These are phyloP conservation scores for Mercenaria mercenaria DNA, from an alignment of 1,140 invertebrate genomes.

Conservation along the genomic window DNA sequence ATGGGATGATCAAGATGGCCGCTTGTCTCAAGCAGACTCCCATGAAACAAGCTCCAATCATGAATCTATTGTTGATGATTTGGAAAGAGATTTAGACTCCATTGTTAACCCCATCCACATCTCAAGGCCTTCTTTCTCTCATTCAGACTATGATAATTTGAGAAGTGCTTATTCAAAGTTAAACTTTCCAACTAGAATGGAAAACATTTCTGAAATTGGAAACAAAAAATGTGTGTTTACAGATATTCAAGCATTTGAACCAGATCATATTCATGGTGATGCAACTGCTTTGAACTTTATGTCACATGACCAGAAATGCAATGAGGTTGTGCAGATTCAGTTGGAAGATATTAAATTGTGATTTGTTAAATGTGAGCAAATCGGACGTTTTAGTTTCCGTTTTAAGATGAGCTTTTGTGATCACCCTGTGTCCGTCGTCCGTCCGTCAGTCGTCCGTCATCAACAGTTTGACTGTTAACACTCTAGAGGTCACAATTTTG, in stretches of 20 bases:
- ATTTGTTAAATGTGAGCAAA: not conserved
- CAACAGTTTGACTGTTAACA: no score
- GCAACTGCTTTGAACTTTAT: conserved; percentile 18
- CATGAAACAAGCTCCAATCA: conserved; percentile 74
- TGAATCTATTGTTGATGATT: conserved; percentile 73
- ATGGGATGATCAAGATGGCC: conserved; percentile 75
- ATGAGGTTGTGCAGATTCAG: conserved; percentile 18
- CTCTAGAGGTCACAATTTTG: no score
- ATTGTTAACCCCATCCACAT: conserved; percentile 73
- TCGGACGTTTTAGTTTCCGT: no score
- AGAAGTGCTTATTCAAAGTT: conserved; percentile 6
- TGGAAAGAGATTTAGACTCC: conserved; percentile 79
- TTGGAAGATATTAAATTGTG: conserved; percentile 18
- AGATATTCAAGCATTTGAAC: not conserved
- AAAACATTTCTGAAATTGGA: conserved; percentile 37
- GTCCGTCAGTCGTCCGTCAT: no score
- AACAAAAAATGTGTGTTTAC: conserved; percentile 7
- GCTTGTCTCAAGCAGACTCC: conserved; percentile 69
- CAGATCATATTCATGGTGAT: not conserved
- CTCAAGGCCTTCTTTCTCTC: conserved; percentile 1
- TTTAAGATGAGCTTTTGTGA: no score
- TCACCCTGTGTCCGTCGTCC: no score
- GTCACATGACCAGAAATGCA: not conserved
- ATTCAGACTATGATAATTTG: conserved; percentile 28
- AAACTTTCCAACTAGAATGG: conserved; percentile 45